These are phyloP conservation scores for Patella vulgata DNA, from an alignment of 1,140 invertebrate genomes.

Conservation along the genomic window DNA sequence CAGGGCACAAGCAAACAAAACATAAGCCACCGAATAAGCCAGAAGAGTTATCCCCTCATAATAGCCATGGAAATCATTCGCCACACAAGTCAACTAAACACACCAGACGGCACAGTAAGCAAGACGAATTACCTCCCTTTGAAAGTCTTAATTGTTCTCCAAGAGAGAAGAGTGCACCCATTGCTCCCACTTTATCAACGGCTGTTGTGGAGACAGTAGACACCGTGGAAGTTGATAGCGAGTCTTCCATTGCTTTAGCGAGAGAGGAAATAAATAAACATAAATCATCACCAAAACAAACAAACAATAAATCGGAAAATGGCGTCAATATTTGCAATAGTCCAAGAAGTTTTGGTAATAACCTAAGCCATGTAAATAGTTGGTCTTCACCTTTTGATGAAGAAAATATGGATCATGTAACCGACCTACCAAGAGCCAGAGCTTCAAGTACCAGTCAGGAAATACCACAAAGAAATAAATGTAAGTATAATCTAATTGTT, in stretches of 20 bases:
- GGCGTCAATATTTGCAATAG: not conserved
- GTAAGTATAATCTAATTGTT: too few relatives aligned
- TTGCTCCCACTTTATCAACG: conserved; percentile 33
- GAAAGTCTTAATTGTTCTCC: conserved; percentile 9
- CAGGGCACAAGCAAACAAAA: too few relatives aligned
- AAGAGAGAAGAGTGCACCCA: conserved; percentile 15
- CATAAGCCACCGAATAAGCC: too few relatives aligned
- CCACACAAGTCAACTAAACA: too few relatives aligned
- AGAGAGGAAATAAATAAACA: too few relatives aligned
- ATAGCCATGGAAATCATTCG: too few relatives aligned
- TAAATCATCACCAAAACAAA: too few relatives aligned
- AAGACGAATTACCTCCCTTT: not conserved
- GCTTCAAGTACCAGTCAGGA: too few relatives aligned
- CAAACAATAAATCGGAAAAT: not conserved
- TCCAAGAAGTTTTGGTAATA: conserved; percentile 71
- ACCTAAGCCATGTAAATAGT: conserved; percentile 72
- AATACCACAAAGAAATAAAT: too few relatives aligned
- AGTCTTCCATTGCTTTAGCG: not conserved
- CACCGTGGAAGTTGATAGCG: conserved; percentile 15
- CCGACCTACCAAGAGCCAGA: too few relatives aligned
- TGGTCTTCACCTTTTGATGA: conserved; percentile 72
- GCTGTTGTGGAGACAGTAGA: conserved; percentile 34
- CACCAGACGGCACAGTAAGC: too few relatives aligned
- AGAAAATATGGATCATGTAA: conserved; percentile 7
- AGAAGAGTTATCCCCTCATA: too few relatives aligned